A percentile compares a stretch with the other conserved stretches of the same genome.
Evolutionary conservation across 1,140 invertebrate genomes (phyloP).

Genomic region (Rhizoglyphus robini): DNA sequence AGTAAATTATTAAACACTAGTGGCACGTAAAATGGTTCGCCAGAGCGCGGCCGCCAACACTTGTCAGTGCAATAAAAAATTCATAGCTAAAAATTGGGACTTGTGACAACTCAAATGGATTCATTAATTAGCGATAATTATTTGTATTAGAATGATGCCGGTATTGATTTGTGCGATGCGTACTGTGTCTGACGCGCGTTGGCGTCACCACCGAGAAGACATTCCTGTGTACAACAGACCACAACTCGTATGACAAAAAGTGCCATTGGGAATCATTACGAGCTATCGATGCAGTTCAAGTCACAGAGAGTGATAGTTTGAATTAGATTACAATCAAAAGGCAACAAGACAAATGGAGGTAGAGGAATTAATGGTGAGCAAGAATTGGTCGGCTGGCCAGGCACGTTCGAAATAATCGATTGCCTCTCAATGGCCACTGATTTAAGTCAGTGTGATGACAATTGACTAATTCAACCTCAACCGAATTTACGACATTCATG

Average conservation of each 20-base stretch:
- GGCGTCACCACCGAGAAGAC: too few species aligned
- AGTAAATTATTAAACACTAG: neutral
- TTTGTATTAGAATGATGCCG: slow-evolving; percentile 1
- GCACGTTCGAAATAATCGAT: neutral
- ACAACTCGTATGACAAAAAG: too few species aligned
- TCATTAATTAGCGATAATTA: slow-evolving; percentile 7
- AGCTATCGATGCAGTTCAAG: too few species aligned
- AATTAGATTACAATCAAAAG: neutral
- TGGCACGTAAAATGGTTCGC: neutral
- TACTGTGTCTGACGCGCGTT: slow-evolving; percentile 4
- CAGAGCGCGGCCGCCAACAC: neutral
- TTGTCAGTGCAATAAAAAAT: neutral
- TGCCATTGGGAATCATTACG: too few species aligned
- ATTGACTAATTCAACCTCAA: neutral
- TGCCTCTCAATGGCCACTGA: neutral
- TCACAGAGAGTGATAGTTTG: too few species aligned
- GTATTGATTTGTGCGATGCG: neutral
- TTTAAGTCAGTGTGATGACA: too few species aligned
- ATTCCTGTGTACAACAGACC: too few species aligned
- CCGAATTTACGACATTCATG: too few species aligned
- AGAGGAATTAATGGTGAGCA: neutral
- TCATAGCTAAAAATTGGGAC: slow-evolving; percentile 3
- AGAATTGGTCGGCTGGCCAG: too few species aligned
- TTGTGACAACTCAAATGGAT: neutral
- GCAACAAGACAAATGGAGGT: neutral